phyloP scores from a whole-genome alignment of 2,113 vertebrate genomes.

The Rattus rattus region DNA sequence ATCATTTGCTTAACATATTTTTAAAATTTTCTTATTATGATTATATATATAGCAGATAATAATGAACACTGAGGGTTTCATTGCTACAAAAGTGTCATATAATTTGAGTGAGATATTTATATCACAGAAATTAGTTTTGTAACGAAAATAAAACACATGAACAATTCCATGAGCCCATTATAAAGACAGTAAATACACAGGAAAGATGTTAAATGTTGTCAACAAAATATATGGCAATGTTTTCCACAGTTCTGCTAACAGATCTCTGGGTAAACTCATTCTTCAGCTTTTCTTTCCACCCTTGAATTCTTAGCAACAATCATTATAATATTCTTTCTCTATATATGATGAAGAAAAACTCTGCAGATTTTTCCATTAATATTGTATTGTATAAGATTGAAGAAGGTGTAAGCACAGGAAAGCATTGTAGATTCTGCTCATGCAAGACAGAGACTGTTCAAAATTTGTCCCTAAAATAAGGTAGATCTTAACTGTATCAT shows the following conservation, averaged over 20 bases:
- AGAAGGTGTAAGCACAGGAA: background rate
- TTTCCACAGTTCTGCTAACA: slow-evolving; percentile 20
- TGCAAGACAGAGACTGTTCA: background rate
- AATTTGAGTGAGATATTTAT: background rate
- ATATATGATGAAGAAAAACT: background rate
- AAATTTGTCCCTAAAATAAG: background rate
- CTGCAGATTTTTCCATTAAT: background rate
- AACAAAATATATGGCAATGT: background rate
- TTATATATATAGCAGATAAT: background rate
- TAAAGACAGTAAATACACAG: background rate
- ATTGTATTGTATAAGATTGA: background rate
- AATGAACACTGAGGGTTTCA: background rate
- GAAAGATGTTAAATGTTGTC: background rate
- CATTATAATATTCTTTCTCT: background rate
- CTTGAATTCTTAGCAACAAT: background rate
- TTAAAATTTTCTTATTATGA: background rate
- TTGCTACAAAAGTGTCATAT: background rate
- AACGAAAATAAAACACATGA: background rate
- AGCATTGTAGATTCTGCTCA: background rate
- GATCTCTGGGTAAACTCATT: background rate
- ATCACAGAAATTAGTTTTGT: background rate
- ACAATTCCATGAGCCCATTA: background rate
- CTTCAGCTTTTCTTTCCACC: background rate
- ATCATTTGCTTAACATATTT: background rate
- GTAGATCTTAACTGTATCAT: background rate